Evolutionary conservation across 2,797 vertebrate species (phyloP).

Genomic region (Anabas testudineus): DNA sequence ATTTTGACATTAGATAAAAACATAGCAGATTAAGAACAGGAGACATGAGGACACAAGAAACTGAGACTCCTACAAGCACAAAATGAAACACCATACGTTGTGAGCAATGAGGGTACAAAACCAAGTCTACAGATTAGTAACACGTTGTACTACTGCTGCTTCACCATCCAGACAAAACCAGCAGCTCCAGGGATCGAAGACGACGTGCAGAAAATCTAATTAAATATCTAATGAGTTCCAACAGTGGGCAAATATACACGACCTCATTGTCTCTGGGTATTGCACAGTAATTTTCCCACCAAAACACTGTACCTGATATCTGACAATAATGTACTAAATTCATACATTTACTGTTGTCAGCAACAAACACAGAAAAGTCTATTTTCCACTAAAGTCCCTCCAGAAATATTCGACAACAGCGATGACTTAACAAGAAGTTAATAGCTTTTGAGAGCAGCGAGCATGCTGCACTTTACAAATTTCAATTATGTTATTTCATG

Average conservation of each 20-base stretch:
- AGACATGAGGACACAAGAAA: no score
- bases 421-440: conserved; percentile 61
- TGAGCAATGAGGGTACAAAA: no score
- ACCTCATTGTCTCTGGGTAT: neutral
- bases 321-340: conserved; percentile 10
- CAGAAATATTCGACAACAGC: conserved; percentile 37
- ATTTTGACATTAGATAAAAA: no score
- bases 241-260: neutral
- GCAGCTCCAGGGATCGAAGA: neutral
- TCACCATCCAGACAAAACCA: neutral
- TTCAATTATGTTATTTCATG: conserved; percentile 51
- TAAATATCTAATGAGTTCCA: neutral
- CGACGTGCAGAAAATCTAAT: neutral
- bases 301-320: conserved; percentile 11
- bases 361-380: conserved; percentile 26
- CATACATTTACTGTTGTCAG: conserved; percentile 30
- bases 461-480: conserved; percentile 28
- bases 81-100: neutral
- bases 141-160: neutral
- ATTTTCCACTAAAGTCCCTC: conserved; percentile 9
- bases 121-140: no score
- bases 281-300: conserved; percentile 8
- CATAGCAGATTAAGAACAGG: no score
- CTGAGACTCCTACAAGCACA: neutral
- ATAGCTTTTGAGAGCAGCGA: conserved; percentile 39